Evolutionary conservation across 2,888 invertebrate genomes (phyloP).

Genomic region (Hypsopygia costalis): DNA sequence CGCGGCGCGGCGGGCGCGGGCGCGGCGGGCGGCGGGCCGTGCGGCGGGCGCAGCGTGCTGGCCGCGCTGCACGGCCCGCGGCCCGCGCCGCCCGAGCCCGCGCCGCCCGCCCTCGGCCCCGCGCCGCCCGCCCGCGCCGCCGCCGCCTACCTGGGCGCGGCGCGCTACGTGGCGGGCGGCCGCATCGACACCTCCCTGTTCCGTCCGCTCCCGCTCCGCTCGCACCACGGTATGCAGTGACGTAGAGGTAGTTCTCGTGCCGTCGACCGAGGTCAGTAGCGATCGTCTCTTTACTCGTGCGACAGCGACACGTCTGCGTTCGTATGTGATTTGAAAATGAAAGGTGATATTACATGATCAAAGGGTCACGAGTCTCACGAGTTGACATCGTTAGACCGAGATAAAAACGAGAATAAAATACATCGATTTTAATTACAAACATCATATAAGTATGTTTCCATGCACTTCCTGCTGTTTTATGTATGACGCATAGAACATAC

Average conservation of each 20-base stretch:
- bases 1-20: slow-evolving; percentile 25
- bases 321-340: too few species aligned
- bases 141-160: slow-evolving; percentile 88
- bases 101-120: slow-evolving; percentile 11
- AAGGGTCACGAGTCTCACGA: too few species aligned
- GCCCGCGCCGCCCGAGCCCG: slow-evolving; percentile 14
- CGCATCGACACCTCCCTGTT: slow-evolving; percentile 72
- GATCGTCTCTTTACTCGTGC: too few species aligned
- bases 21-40: slow-evolving; percentile 24
- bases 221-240: slow-evolving; percentile 50
- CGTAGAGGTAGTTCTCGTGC: background rate
- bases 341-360: too few species aligned
- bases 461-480: too few species aligned
- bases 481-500: too few species aligned
- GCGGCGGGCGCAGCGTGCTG: slow-evolving; percentile 32
- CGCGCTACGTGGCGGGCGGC: slow-evolving; percentile 88
- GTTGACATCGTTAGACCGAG: too few species aligned
- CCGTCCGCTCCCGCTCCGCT: slow-evolving; percentile 53
- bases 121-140: slow-evolving; percentile 80
- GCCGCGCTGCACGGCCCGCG: slow-evolving; percentile 19
- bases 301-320: too few species aligned
- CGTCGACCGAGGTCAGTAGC: too few species aligned
- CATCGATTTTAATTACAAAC: too few species aligned
- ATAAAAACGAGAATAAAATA: too few species aligned
- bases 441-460: too few species aligned